These are phyloP conservation scores for Mastacembelus armatus DNA, from an alignment of 2,797 vertebrate species.

Conservation along the genomic window DNA sequence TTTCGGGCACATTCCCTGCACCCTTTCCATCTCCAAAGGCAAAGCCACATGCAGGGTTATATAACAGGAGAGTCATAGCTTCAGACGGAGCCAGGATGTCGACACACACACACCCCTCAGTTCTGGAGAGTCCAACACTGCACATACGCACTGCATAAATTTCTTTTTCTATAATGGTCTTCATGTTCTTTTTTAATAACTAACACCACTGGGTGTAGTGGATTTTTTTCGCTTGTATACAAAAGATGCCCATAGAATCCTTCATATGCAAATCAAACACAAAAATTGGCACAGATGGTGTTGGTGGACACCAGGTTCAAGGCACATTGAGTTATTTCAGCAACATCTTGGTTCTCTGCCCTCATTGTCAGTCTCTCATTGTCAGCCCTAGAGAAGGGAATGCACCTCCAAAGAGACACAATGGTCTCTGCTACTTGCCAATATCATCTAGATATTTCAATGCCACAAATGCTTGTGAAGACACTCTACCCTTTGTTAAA, in stretches of 20 bases:
- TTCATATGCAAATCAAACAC: conserved; percentile 20
- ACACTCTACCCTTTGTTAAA: conserved; percentile 38
- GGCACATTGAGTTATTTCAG: conserved; percentile 60
- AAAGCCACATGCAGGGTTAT: conserved; percentile 70
- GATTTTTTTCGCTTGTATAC: conserved; percentile 7
- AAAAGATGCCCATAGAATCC: neutral
- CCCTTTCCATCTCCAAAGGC: conserved; percentile 46
- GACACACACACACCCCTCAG: conserved; percentile 41
- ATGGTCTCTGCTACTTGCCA: conserved; percentile 53
- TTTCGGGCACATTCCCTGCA: conserved; percentile 26
- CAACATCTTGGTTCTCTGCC: conserved; percentile 62
- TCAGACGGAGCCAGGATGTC: conserved; percentile 61
- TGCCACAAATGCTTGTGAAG: conserved; percentile 46
- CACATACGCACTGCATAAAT: conserved; percentile 36
- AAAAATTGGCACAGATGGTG: conserved; percentile 22
- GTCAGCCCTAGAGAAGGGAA: conserved; percentile 42
- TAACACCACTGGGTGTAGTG: neutral
- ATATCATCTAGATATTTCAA: conserved; percentile 50
- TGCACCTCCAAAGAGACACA: conserved; percentile 55
- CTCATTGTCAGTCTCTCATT: conserved; percentile 52
- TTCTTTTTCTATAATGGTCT: conserved; percentile 25
- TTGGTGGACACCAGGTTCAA: conserved; percentile 33
- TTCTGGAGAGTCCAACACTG: conserved; percentile 46
- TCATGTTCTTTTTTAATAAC: conserved; percentile 10
- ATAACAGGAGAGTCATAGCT: conserved; percentile 69